Conservation (phyloP, 2,888 invertebrate species). For the Cylloceria caligata region DNA sequence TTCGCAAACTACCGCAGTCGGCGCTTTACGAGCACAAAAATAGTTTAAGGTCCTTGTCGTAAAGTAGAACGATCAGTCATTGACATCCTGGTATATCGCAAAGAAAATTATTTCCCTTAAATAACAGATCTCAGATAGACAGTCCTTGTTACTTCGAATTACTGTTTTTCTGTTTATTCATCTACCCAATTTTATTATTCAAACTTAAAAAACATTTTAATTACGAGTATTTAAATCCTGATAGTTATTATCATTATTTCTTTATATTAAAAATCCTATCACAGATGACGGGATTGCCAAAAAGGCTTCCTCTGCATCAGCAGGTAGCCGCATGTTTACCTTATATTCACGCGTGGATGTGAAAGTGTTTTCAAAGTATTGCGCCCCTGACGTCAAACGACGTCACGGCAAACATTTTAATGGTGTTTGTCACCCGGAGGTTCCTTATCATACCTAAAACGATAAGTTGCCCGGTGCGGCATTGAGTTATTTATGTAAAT, state of each 20-base stretch:
- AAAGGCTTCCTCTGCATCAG: constrained; percentile 9
- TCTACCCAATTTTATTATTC: not conserved
- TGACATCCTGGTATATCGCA: not conserved
- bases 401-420: not conserved
- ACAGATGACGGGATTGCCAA: not conserved
- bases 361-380: not conserved
- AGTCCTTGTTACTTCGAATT: not conserved
- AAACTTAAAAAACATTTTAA: no score
- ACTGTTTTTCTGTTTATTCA: not conserved
- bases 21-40: not conserved
- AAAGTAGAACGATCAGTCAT: not conserved
- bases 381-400: constrained; percentile 3
- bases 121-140: not conserved
- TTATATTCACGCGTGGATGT: not conserved
- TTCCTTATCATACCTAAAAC: constrained; percentile 4
- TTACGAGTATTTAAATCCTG: no score
- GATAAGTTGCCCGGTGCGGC: not conserved
- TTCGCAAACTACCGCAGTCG: not conserved
- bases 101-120: not conserved
- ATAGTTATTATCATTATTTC: not conserved
- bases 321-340: not conserved
- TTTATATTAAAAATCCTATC: not conserved
- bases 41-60: not conserved
- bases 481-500: not conserved
- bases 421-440: not conserved